Base-by-base conservation (phyloP, 2,888 invertebrate genomes). In the Saturnia pavonia region DNA sequence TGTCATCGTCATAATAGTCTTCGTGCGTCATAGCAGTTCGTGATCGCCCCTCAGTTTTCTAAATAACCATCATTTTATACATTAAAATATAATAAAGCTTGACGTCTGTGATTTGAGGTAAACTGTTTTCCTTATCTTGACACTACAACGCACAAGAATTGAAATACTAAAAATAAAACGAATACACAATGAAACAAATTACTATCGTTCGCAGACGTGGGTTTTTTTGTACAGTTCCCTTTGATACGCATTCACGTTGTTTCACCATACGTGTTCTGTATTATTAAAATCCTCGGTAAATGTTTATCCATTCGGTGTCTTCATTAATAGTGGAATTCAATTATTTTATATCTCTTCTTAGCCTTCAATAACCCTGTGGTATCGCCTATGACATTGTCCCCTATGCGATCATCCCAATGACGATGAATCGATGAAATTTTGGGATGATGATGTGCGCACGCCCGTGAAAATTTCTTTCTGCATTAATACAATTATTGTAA, bases 221-320 rank as follows among this genome's bases (percentile, higher is more conserved):
- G n/a, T 27, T 70, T 66, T 42, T 54, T 42, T 25, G 25, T 51
- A 42, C 66, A 68, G 48, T 48, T 68, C 63, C 60, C 75, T 65
- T 40, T 8, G 79, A 80, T 81, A 81, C 78, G 75, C 75, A 73
- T 77, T 81, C 82, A 81, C 83, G 80, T 83, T 78, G 78, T 68
- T 69, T 68, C 65, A 14, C 57, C 66, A 73, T 84, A 84, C 82
- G 85, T 85, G 85, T 76, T 27, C 14, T 2, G 25, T n/a, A n/a
- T 60, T 60, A 19, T 27, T 60, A 27, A 60, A 27, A 7, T 60
- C 57, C 27, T 27, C 6, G 27, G 27, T 27, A 27, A 14, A 60
- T 60, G 22, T 60, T 27, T 27, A 27, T 27, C 4, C 57, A 60
- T 27, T 6, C 27, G 25, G 27, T 22, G 54, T 11, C 22, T n/a